A percentile compares a stretch with the other conserved stretches of the same genome.
phyloP scores from a whole-genome alignment of 2,888 invertebrate species.

The Euplagia quadripunctaria region DNA sequence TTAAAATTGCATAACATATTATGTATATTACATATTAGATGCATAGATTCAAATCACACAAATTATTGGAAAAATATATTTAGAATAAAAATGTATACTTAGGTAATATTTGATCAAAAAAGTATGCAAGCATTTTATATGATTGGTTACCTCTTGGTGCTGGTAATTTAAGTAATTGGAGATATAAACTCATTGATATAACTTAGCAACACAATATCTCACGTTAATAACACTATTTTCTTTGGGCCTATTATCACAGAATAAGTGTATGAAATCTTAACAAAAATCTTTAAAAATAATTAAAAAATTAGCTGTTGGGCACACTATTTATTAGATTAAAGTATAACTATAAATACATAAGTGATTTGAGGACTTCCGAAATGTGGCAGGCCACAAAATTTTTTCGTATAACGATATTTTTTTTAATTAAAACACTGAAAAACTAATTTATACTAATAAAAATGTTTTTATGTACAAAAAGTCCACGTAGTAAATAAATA shows the following conservation, averaged over 20 bases:
- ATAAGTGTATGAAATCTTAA: constrained; percentile 11
- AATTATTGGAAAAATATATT: constrained; percentile 20
- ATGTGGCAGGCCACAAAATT: constrained; percentile 64
- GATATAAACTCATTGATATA: constrained; percentile 11
- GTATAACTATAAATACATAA: constrained; percentile 8
- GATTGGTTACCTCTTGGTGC: constrained; percentile 49
- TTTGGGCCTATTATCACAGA: constrained; percentile 29
- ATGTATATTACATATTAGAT: constrained; percentile 33
- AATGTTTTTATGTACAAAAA: constrained; percentile 19
- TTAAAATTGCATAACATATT: constrained; percentile 56
- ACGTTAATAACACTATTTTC: constrained; percentile 14
- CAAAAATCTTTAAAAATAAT: constrained; percentile 13
- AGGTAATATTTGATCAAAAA: constrained; percentile 30
- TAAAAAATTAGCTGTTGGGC: constrained; percentile 20
- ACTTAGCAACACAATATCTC: constrained; percentile 14
- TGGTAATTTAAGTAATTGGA: constrained; percentile 37
- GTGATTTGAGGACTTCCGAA: constrained; percentile 50
- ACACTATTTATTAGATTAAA: constrained; percentile 38
- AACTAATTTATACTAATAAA: not conserved
- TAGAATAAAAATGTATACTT: constrained; percentile 34
- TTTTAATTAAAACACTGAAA: constrained; percentile 4
- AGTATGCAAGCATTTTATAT: constrained; percentile 23
- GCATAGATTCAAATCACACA: constrained; percentile 52
- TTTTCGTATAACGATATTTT: constrained; percentile 23
- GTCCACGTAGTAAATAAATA: constrained; percentile 20